These are phyloP conservation scores for Temnothorax ravouxi DNA, from an alignment of 2,888 invertebrate species.

Conservation along the genomic window DNA sequence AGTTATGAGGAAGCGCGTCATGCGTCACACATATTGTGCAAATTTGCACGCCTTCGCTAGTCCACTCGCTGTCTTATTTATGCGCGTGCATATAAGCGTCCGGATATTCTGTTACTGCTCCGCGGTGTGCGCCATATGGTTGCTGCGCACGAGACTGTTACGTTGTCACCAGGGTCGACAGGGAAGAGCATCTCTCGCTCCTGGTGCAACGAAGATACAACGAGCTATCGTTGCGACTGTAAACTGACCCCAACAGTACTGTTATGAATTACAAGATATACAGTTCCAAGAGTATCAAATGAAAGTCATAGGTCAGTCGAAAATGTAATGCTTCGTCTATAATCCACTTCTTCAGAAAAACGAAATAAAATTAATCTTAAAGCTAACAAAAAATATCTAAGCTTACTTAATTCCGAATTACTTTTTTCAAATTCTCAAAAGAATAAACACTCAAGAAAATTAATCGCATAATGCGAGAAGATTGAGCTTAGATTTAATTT, in stretches of 20 bases:
- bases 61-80: constrained; percentile 56
- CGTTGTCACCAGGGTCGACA: constrained; percentile 51
- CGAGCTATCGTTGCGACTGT: constrained; percentile 19
- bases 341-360: neutral
- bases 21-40: constrained; percentile 55
- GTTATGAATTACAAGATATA: constrained; percentile 11
- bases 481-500: constrained; percentile 2
- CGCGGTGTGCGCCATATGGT: constrained; percentile 47
- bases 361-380: neutral
- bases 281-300: constrained; percentile 3
- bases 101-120: constrained; percentile 52
- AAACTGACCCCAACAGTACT: constrained; percentile 21
- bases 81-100: constrained; percentile 43
- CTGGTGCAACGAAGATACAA: neutral
- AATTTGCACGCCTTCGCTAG: constrained; percentile 53
- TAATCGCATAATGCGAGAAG: neutral
- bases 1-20: constrained; percentile 56
- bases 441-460: neutral
- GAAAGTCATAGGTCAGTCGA: neutral
- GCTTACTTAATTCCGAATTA: neutral
- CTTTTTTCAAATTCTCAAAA: neutral
- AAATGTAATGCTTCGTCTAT: neutral
- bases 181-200: constrained; percentile 16
- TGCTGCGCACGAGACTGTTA: constrained; percentile 44
- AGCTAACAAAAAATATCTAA: neutral